A percentile compares a stretch with the other conserved stretches of the same genome.
phyloP scores from a whole-genome alignment of 2,113 vertebrate species.

The Dipodomys stephensi region DNA sequence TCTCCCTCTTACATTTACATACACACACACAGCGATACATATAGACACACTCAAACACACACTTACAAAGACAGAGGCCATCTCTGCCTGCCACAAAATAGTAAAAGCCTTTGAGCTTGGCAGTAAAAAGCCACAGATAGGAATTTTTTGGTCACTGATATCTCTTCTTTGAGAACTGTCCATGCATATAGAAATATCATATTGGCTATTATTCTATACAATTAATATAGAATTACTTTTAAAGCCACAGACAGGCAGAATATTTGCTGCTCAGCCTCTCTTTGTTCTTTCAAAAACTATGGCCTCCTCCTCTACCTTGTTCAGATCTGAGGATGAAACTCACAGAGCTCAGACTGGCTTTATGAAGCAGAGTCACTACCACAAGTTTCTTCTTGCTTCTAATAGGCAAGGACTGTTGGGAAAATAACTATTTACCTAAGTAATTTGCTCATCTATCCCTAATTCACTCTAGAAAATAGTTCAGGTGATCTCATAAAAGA shows the following conservation, averaged over 20 bases:
- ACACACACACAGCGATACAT: neutral
- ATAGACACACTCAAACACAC: neutral
- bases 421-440: constrained; percentile 16
- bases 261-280: neutral
- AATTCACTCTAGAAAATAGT: constrained; percentile 14
- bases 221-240: too few relatives aligned
- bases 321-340: neutral
- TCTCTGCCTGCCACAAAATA: too few relatives aligned
- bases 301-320: neutral
- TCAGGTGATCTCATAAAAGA: neutral
- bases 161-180: too few relatives aligned
- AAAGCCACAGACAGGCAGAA: neutral
- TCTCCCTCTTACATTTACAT: neutral
- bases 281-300: neutral
- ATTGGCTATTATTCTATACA: too few relatives aligned
- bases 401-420: neutral
- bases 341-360: neutral
- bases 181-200: too few relatives aligned
- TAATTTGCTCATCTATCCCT: neutral
- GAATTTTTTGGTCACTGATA: too few relatives aligned
- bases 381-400: neutral
- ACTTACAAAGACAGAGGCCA: neutral
- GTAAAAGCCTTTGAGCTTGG: neutral
- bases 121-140: neutral
- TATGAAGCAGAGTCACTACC: neutral